Conservation (phyloP, 2,888 invertebrate species). For the Congeria kusceri region DNA sequence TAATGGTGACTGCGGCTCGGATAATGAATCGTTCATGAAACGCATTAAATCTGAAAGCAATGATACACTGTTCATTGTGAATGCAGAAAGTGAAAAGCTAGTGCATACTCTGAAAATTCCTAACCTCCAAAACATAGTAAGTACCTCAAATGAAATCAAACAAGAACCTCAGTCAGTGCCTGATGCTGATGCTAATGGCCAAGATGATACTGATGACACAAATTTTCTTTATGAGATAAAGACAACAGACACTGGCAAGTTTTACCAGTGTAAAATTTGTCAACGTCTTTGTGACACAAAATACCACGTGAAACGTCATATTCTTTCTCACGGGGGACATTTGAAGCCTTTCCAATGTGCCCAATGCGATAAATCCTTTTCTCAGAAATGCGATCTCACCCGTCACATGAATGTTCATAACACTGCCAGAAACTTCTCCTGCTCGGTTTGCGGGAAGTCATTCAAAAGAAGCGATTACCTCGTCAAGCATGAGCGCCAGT, state of each 20-base stretch:
- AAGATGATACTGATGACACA: neutral
- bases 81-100: too few relatives aligned
- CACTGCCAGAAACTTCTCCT: conserved; percentile 45
- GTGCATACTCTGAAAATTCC: too few relatives aligned
- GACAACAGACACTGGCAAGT: conserved; percentile 38
- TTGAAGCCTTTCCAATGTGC: conserved; percentile 47
- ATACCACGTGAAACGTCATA: conserved; percentile 58
- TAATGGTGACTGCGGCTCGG: too few relatives aligned
- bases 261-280: conserved; percentile 59
- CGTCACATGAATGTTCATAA: conserved; percentile 61
- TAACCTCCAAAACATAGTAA: neutral
- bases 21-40: too few relatives aligned
- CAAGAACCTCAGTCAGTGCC: conserved; percentile 8
- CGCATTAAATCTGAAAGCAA: too few relatives aligned
- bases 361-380: conserved; percentile 50
- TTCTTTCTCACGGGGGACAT: conserved; percentile 56
- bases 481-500: conserved; percentile 60
- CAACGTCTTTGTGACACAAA: conserved; percentile 55
- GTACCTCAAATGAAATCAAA: conserved; percentile 10
- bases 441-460: conserved; percentile 60
- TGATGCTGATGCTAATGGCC: neutral
- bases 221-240: conserved; percentile 39
- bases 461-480: conserved; percentile 63
- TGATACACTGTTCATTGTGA: too few relatives aligned
- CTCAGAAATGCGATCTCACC: conserved; percentile 61